Percentiles rank a stretch among this genome's conserved stretches.
phyloP scores from a whole-genome alignment of 2,113 vertebrate species.

The Eupsittula cactorum region DNA sequence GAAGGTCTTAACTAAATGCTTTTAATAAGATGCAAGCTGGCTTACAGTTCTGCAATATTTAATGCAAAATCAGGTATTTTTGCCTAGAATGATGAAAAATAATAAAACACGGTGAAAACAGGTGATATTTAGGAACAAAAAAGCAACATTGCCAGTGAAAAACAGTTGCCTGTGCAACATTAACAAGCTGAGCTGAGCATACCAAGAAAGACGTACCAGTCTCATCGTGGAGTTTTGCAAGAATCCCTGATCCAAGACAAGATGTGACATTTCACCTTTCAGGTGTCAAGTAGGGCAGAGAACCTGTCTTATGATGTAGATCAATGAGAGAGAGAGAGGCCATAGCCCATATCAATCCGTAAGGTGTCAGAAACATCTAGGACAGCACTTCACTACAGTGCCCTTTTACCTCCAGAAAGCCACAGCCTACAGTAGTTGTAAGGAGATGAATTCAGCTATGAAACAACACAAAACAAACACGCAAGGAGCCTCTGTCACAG shows the following conservation, averaged over 20 bases:
- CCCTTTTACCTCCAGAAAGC: slow-evolving; percentile 2
- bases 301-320: neutral
- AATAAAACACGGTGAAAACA: neutral
- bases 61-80: neutral
- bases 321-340: neutral
- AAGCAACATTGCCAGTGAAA: neutral
- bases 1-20: slow-evolving; percentile 21
- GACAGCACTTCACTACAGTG: neutral
- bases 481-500: neutral
- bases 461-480: neutral
- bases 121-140: neutral
- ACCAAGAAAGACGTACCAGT: rapidly evolving
- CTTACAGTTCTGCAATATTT: neutral
- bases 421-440: neutral
- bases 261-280: neutral
- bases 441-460: neutral
- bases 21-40: neutral
- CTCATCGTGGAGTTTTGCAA: rapidly evolving
- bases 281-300: neutral
- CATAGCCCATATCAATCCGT: neutral
- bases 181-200: rapidly evolving
- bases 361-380: neutral
- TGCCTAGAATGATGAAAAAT: neutral
- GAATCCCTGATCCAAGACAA: neutral
- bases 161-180: rapidly evolving